phyloP scores from a whole-genome alignment of 1,140 invertebrate genomes.

The Calycopis cecrops region DNA sequence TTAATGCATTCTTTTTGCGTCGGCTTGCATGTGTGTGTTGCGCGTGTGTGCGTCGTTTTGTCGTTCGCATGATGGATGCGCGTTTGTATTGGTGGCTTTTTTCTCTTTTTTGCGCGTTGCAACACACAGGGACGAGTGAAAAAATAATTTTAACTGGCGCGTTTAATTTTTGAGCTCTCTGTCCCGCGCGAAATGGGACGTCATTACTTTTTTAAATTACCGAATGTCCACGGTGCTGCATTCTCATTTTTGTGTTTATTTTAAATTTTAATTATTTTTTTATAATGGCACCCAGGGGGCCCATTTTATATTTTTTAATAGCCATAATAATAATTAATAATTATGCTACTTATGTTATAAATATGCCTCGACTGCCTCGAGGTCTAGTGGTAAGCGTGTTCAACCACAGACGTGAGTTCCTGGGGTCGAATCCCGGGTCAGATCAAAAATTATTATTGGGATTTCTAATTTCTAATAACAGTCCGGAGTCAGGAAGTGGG shows the following conservation, averaged over 20 bases:
- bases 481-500: too few species aligned
- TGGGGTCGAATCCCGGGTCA: too few species aligned
- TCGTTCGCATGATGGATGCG: constrained; percentile 66
- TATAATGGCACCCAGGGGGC: constrained; percentile 38
- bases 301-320: constrained; percentile 18
- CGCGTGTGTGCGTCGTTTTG: constrained; percentile 50
- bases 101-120: constrained; percentile 53
- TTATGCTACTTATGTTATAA: too few species aligned
- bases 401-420: too few species aligned
- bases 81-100: constrained; percentile 65
- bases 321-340: too few species aligned
- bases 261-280: constrained; percentile 58
- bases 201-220: constrained; percentile 74
- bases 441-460: too few species aligned
- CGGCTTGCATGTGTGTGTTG: constrained; percentile 34
- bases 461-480: too few species aligned
- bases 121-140: constrained; percentile 61
- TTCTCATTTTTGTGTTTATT: constrained; percentile 47
- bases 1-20: constrained; percentile 56
- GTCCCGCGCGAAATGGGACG: constrained; percentile 67
- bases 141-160: constrained; percentile 74
- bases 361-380: too few species aligned
- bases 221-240: constrained; percentile 49
- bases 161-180: constrained; percentile 72
- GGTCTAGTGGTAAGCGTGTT: too few species aligned